Evolutionary conservation across 2,797 vertebrate genomes (phyloP), one percentile per base, ranked within the genome.

Genomic region (Mergus octosetaceus): DNA sequence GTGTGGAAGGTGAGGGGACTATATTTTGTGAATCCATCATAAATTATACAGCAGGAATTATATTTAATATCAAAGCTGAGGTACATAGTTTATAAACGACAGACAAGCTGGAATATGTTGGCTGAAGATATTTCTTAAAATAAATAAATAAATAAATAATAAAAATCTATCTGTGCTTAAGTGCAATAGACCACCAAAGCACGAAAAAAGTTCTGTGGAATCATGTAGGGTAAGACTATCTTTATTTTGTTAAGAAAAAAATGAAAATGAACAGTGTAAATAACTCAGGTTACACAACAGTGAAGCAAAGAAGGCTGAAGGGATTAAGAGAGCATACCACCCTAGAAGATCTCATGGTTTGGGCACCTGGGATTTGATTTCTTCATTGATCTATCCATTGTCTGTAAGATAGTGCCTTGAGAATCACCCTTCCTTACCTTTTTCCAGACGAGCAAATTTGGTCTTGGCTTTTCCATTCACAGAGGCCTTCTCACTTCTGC

Each of bases 381-480:
- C 9, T 13, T 70, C 13, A 30, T 11, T 45, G 36, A 11, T 19
- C 41, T 64, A 18, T 51, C 6, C 9, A 11, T 64, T 72, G 27
- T 21, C 6, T 36, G 11, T 45, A 30, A 82, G 14, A 28, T 25
- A 34, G n/a, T n/a, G 25, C 5, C 0, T 1, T n/a, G 18, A 22
- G 32, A 49, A 43, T 53, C 53, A 43, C 10, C 30, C 4, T 58
- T 39, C 41, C 10, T 32, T 53, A 3, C 13, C 30, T 64, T 27
- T 30, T 39, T 28, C 24, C 53, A 19, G 53, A 6, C 18, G 27
- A 56, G 5, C 5, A 32, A 73, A 54, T 39, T n/a, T 84, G 18
- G 18, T 27, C 11, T 17, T 39, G 18, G 45, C 58, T 64, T 54
- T 54, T 21, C 17, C 47, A 54, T 10, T 27, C 25, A 20, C 18